A percentile compares a stretch with the other conserved stretches of the same genome.
Evolutionary conservation across 2,888 invertebrate genomes (phyloP).

Genomic region (Eupithecia abbreviata): DNA sequence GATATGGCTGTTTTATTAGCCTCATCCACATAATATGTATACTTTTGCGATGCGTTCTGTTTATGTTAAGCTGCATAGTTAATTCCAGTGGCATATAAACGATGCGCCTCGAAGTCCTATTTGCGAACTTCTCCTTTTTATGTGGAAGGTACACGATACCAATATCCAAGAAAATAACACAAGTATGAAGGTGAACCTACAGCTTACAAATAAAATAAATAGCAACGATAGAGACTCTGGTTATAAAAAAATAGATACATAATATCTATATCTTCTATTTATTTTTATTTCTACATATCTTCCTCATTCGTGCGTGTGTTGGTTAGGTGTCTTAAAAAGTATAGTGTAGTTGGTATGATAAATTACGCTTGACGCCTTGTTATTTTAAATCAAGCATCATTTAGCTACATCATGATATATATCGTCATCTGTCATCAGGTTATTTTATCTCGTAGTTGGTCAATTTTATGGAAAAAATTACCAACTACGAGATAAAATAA

Average conservation of each 20-base stretch:
- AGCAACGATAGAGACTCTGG: too few relatives aligned
- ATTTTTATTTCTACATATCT: too few relatives aligned
- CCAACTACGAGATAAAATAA: slow-evolving; percentile 4
- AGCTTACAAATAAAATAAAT: too few relatives aligned
- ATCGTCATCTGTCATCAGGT: too few relatives aligned
- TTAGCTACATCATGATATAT: background rate
- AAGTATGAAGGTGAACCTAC: too few relatives aligned
- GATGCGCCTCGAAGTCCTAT: background rate
- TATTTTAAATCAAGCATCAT: background rate
- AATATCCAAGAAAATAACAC: too few relatives aligned
- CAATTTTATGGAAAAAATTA: background rate
- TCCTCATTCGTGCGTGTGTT: too few relatives aligned
- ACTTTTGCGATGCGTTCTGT: background rate
- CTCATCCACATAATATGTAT: background rate
- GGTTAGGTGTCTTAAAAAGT: too few relatives aligned
- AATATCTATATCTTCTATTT: too few relatives aligned
- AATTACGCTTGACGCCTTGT: background rate
- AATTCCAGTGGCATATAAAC: background rate
- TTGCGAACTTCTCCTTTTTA: background rate
- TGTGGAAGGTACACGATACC: background rate
- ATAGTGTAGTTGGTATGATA: background rate
- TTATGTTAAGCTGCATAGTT: background rate
- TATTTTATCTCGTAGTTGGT: too few relatives aligned
- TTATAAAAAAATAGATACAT: too few relatives aligned
- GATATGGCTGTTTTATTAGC: background rate